A percentile compares a stretch with the other conserved stretches of the same genome.
These are phyloP conservation scores for Ypsolopha scabrella DNA, from an alignment of 2,888 invertebrate species.

Conservation along the genomic window DNA sequence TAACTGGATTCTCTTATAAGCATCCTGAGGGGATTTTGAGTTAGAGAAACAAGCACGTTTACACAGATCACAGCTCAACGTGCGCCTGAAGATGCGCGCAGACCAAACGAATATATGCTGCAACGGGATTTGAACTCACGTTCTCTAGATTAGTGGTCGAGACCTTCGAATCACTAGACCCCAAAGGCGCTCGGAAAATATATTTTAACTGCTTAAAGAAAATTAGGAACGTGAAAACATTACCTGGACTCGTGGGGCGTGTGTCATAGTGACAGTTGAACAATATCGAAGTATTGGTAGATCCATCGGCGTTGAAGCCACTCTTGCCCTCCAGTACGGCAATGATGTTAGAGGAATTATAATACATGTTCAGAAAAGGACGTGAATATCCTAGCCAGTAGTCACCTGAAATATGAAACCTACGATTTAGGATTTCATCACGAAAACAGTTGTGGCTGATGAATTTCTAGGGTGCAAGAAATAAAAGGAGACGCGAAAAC, in stretches of 20 bases:
- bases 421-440: not conserved
- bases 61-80: not conserved
- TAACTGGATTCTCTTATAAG: no score
- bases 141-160: not conserved
- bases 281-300: slow-evolving; percentile 59
- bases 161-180: not conserved
- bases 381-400: slow-evolving; percentile 10
- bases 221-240: not conserved
- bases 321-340: slow-evolving; percentile 13
- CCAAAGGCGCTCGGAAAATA: not conserved
- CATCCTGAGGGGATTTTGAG: no score
- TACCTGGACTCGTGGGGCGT: slow-evolving; percentile 83
- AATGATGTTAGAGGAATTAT: slow-evolving; percentile 14
- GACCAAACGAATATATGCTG: not conserved
- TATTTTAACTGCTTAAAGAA: not conserved
- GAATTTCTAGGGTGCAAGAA: no score
- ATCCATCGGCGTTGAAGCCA: slow-evolving; percentile 6
- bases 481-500: no score
- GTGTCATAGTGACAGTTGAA: slow-evolving; percentile 90
- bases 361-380: slow-evolving; percentile 13
- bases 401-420: slow-evolving; percentile 8
- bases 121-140: not conserved
- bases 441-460: no score
- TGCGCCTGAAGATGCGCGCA: no score
- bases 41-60: no score